Evolutionary conservation across 2,888 invertebrate genomes (phyloP), one percentile per base, ranked within the genome.

Genomic region (Byasa hedistus): DNA sequence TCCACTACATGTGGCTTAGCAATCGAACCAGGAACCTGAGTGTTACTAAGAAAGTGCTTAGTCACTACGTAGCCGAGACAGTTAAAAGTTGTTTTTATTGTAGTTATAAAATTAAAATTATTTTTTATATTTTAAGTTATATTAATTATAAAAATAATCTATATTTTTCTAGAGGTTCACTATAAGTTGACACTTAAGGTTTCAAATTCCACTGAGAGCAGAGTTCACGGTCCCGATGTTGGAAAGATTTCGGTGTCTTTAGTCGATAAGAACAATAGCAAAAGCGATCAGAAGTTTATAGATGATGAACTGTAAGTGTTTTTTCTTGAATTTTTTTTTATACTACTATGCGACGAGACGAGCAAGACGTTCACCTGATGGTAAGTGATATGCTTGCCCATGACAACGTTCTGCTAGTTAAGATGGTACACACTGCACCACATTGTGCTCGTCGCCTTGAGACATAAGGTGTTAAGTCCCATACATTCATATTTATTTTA

Each of bases 111-210:
- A 3, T 52, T 21, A 21, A 0, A 3, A 8, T 52, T 21, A 5
- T 22, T 21, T 5, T 21, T 52, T 5, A 19, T 52, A 7, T 21
- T 19, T 52, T 1, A 21, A 22, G 5, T 8, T n/a, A 8, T 21
- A 52, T 21, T 52, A 21, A 4, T 52, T 21, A 52, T 21, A 48
- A 48, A 10, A 10, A 48, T 19, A 5, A 3, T 15, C 15, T 52
- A 52, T 52, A 21, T 51, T 51, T 22, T 64, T 64, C 3, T 85
- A 97, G 97, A 94, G 75, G 94, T 94, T 7, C 97, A 98, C 79
- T 97, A 97, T 78, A 93, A 94, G 77, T 92, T 98, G 15, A 94
- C 93, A 0, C 91, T 97, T 21, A 94, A 94, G 71, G 94, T 97
- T 57, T 96, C 96, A 0, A 94, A 94, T 70, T 94, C 95, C 0